Evolutionary conservation across 1,140 invertebrate genomes (phyloP).

Genomic region (Drosophila pachea): DNA sequence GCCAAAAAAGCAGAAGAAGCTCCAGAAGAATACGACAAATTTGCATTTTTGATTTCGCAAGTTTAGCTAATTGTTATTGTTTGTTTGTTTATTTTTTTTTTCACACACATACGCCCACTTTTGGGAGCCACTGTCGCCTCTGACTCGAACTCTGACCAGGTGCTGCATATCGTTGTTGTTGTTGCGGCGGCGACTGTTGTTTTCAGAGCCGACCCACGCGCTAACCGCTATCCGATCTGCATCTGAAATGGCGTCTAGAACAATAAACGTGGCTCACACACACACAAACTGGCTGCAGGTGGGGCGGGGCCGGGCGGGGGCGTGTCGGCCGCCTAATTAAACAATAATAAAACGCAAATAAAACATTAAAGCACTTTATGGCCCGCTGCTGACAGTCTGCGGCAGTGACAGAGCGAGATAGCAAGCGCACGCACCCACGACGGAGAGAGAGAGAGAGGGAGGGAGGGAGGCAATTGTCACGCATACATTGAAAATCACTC

Average conservation of each 20-base stretch:
- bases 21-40: not conserved
- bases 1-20: too few relatives aligned
- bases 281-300: conserved; percentile 40
- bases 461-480: conserved; percentile 59
- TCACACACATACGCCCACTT: conserved; percentile 16
- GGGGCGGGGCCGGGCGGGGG: not conserved
- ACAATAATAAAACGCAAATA: conserved; percentile 75
- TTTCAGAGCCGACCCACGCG: not conserved
- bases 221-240: conserved; percentile 39
- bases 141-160: conserved; percentile 1
- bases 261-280: conserved; percentile 57
- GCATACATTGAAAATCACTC: conserved; percentile 75
- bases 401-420: too few relatives aligned
- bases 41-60: conserved; percentile 26
- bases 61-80: conserved; percentile 3
- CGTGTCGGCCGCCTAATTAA: conserved; percentile 52
- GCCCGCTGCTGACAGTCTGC: conserved; percentile 38
- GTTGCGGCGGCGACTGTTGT: too few relatives aligned
- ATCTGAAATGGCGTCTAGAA: conserved; percentile 43
- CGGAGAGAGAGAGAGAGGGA: too few relatives aligned
- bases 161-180: conserved; percentile 17
- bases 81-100: not conserved
- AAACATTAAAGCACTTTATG: conserved; percentile 70
- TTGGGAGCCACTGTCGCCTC: conserved; percentile 15
- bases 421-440: too few relatives aligned